These are phyloP conservation scores for Amphipoea lucens DNA, from an alignment of 2,888 invertebrate genomes.

Conservation along the genomic window DNA sequence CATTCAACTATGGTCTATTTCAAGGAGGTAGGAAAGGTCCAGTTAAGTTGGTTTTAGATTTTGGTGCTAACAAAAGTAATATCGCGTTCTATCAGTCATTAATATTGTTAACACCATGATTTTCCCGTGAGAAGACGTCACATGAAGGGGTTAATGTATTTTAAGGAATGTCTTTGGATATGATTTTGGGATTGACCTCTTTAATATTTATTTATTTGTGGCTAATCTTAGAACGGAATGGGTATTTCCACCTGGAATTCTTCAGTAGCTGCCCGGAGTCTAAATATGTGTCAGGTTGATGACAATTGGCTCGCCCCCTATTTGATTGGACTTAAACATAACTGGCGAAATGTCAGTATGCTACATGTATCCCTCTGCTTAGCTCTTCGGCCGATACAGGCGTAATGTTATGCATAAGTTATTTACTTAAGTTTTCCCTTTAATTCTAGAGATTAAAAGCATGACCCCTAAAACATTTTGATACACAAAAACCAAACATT, in stretches of 20 bases:
- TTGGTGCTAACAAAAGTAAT: slow-evolving; percentile 77
- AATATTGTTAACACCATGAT: slow-evolving; percentile 83
- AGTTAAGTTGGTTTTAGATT: slow-evolving; percentile 58
- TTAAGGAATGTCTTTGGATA: slow-evolving; percentile 57
- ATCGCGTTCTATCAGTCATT: slow-evolving; percentile 79
- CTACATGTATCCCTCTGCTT: neutral
- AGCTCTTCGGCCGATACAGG: neutral
- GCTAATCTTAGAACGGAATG: neutral
- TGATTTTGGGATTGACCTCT: slow-evolving; percentile 17
- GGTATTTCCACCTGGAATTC: too few relatives aligned
- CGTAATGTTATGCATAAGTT: neutral
- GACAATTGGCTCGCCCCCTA: too few relatives aligned
- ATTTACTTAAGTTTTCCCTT: slow-evolving; percentile 1
- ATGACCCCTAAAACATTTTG: slow-evolving; percentile 22
- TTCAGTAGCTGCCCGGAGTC: too few relatives aligned
- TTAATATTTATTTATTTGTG: slow-evolving; percentile 10
- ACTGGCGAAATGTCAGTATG: neutral
- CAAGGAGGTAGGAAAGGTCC: slow-evolving; percentile 36
- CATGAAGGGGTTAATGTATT: slow-evolving; percentile 63
- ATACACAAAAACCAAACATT: slow-evolving; percentile 51
- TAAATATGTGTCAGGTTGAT: too few relatives aligned
- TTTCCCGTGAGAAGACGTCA: slow-evolving; percentile 85
- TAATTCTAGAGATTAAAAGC: slow-evolving; percentile 12
- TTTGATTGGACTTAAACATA: neutral
- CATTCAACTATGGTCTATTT: neutral